A percentile compares a stretch with the other conserved stretches of the same genome.
Evolutionary conservation across 2,113 vertebrate species (phyloP).

Genomic region (Origma solitaria): DNA sequence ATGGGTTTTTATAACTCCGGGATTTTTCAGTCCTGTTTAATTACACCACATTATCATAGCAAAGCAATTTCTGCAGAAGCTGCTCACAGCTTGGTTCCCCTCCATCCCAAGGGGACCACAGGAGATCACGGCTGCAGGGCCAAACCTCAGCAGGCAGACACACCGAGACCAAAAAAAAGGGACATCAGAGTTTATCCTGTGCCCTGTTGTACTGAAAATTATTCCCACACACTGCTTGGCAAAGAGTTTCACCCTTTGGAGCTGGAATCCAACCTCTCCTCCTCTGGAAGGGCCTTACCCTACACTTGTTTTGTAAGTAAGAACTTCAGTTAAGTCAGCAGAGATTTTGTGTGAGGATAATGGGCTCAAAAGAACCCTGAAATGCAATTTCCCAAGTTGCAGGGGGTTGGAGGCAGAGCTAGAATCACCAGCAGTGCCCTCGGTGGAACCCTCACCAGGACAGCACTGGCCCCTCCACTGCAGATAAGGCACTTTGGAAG

Average conservation of each 20-base stretch:
- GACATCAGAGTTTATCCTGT: not conserved
- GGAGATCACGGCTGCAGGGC: not conserved
- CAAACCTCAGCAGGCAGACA: not conserved
- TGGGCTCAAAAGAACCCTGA: not conserved
- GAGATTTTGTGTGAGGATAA: not conserved
- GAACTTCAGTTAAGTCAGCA: not conserved
- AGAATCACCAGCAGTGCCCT: not conserved
- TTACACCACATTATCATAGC: not conserved
- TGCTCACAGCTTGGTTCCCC: not conserved
- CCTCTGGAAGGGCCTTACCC: not conserved
- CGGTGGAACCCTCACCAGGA: not conserved
- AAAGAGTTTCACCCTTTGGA: not conserved
- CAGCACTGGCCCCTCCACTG: not conserved
- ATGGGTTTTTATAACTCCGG: not conserved
- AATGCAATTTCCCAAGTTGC: not conserved
- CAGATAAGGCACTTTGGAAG: not conserved
- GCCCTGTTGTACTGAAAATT: not conserved
- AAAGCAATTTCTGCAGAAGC: not conserved
- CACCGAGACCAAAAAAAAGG: not conserved
- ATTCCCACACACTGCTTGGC: fast-evolving
- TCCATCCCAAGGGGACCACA: not conserved
- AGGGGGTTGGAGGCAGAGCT: not conserved
- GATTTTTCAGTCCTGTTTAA: not conserved
- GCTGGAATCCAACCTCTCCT: not conserved
- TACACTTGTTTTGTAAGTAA: not conserved